Base-by-base conservation (phyloP, 53 echinoderm and acorn worm species). In the Astropecten irregularis region DNA sequence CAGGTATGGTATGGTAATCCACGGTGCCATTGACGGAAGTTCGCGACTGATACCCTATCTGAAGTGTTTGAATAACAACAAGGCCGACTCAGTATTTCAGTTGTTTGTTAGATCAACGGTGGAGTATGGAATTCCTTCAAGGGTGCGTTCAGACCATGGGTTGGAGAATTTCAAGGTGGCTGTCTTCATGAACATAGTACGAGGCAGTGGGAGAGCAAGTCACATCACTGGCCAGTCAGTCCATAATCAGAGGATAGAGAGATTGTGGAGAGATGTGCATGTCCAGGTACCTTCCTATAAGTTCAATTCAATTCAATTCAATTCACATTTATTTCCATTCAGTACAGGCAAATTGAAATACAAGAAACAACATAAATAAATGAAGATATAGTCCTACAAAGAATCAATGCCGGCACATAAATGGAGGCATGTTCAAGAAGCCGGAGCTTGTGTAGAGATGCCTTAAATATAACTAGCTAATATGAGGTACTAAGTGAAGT, bases 21-120 rank as follows among this genome's bases (percentile, higher is more conserved):
- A 91, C 77, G 91, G 84, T 28, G 84, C 68, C 20, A 84, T 88
- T 53, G 91, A 91, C 70, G 91, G 91, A 1, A 77, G 32, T 52
- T 64, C 68, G 0, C 47, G 88, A 40, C 47, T 83, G 1, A 76
- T 91, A 7, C 32, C 70, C 4, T 84, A 74, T 53, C 48, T 91
- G 2, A 64, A 64, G 16, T 73, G 82, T 40, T 49, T 57, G 20
- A 57, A 69, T 18, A 86, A 87, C 72, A 90, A 90, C 57, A 3
- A 27, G 13, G 60, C 91, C 6, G 37, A 6, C 3, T 87, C 91
- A 37, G 82, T 90, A 1, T 9, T 73, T 2, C 16, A 32, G 21
- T 46, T 69, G 56, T 83, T 88, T 39, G 61, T 60, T 35, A 3
- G 40, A 62, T 83, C 89, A 64, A 74, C 73, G 36, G 38, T 52